These are phyloP conservation scores for Nephrotoma flavescens DNA, from an alignment of 2,888 invertebrate genomes.

Conservation along the genomic window DNA sequence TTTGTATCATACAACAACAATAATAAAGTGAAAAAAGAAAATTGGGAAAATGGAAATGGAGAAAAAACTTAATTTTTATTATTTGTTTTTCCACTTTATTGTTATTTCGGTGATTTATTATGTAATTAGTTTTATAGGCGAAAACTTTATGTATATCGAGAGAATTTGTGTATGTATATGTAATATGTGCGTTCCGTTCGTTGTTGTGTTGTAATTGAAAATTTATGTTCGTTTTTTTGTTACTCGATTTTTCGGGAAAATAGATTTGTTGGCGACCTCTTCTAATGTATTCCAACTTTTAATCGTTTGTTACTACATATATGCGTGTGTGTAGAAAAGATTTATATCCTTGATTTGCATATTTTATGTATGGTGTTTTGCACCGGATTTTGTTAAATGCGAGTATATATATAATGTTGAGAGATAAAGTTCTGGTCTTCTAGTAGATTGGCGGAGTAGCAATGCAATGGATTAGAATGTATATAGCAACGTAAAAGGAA, in stretches of 20 bases:
- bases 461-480: too few species aligned
- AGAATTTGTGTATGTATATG: neutral
- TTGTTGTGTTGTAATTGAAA: neutral
- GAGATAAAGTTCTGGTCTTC: neutral
- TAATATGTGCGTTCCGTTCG: neutral
- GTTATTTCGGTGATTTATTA: neutral
- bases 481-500: too few species aligned
- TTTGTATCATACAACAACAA: neutral
- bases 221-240: neutral
- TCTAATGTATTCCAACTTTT: neutral
- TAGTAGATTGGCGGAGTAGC: too few species aligned
- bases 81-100: neutral
- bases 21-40: neutral
- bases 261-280: neutral
- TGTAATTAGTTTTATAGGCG: neutral
- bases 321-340: neutral
- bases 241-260: neutral
- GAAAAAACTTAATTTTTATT: neutral
- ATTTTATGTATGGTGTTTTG: neutral
- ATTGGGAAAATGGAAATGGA: neutral
- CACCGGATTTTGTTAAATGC: neutral
- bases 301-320: neutral
- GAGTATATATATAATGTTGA: neutral
- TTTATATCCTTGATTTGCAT: neutral
- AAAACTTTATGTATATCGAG: neutral